Base-by-base conservation (phyloP, 1,140 invertebrate species). In the Melipona quadrifasciata region DNA sequence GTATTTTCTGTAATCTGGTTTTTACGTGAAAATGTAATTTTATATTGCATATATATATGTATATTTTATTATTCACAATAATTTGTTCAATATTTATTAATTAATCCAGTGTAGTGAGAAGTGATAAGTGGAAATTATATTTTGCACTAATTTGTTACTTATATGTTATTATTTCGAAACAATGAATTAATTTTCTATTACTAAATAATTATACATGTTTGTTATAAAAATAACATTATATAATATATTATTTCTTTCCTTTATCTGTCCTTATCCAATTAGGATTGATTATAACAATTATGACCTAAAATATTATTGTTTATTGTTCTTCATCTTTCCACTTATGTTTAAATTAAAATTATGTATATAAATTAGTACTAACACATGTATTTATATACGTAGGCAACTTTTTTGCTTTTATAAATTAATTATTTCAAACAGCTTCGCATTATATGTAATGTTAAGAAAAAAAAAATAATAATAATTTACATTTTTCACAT, bases 331-430 rank as follows among this genome's bases (percentile, higher is more conserved):
- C 27, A 27, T 34, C 31, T 19, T 39, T 70, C n/a, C 21, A 53
- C 1, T 14, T 71, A 70, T 53, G 12, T 83, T 61, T 34, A 51
- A 78, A 57, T 61, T 34, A 51, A 78, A 57, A 27, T 76, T 55
- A 47, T 67, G 16, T 65, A 65, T 65, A 65, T 82, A 75, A 57
- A 53, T 82, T 39, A 57, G 67, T 68, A 53, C 1, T 11, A 27
- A 65, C 75, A 39, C 1, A 10, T 19, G 19, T 57, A 55, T 24
- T 53, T 64, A 19, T n/a, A 53, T 51, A 19, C 1, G 11, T 6
- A 74, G 5, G n/a, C 10, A 65, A 21, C 14, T 24, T 16, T 31
- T 31, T 73, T 61, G 16, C 31, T 67, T 64, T 72, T 51, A 51
- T 10, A 27, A 8, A 57, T 64, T 17, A 34, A 31, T 24, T 12